A percentile compares a stretch with the other conserved stretches of the same genome.
phyloP scores from a whole-genome alignment of 2,888 invertebrate genomes.

The Biston stratarius region DNA sequence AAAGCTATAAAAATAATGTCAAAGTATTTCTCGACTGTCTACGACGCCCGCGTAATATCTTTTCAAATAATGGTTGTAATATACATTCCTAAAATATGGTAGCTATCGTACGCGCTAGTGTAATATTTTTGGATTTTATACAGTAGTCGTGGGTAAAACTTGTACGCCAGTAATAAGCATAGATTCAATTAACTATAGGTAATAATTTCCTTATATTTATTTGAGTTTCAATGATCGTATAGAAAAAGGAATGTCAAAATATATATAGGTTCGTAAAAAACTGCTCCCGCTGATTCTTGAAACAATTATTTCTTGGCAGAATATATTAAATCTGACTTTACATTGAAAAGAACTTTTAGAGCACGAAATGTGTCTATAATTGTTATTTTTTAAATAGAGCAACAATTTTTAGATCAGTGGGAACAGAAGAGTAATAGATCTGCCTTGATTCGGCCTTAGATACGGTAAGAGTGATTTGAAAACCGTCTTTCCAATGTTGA shows the following conservation, averaged over 20 bases:
- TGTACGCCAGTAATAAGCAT: conserved; percentile 18
- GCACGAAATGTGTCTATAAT: not conserved
- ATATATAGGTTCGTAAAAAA: not conserved
- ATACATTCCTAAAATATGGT: conserved; percentile 54
- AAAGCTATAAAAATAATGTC: too few species aligned
- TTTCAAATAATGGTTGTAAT: conserved; percentile 46
- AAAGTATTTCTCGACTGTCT: too few species aligned
- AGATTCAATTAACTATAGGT: conserved; percentile 6
- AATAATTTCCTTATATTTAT: conserved; percentile 5
- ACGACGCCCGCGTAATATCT: conserved; percentile 7
- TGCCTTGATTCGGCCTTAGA: conserved; percentile 54
- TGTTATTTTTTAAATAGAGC: not conserved
- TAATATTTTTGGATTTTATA: conserved; percentile 55
- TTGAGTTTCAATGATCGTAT: too few species aligned
- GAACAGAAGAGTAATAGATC: conserved; percentile 29
- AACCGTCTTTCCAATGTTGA: conserved; percentile 56
- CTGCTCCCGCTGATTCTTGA: not conserved
- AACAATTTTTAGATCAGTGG: not conserved
- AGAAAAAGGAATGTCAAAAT: not conserved
- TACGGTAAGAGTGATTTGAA: conserved; percentile 32
- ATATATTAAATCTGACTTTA: not conserved
- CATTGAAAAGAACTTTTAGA: not conserved
- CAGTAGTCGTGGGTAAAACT: conserved; percentile 37
- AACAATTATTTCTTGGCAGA: not conserved
- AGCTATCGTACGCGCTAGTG: conserved; percentile 40